phyloP scores from a whole-genome alignment of 2,113 vertebrate species.

The Caracal caracal region DNA sequence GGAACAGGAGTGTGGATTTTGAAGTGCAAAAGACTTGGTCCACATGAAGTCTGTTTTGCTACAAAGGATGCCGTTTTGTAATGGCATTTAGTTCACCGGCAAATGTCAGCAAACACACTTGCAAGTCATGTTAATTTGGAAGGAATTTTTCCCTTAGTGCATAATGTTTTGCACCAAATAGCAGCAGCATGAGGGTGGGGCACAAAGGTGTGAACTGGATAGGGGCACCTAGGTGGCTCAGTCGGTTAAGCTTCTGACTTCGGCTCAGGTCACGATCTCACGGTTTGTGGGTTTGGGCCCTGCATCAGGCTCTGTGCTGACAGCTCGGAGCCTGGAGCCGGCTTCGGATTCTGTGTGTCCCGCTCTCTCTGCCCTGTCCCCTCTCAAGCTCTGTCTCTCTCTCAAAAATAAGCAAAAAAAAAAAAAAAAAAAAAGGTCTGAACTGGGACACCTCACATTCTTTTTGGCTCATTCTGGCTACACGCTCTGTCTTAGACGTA shows the following conservation, averaged over 20 bases:
- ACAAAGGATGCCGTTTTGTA: neutral
- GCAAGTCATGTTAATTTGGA: neutral
- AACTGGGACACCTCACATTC: neutral
- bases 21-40: neutral
- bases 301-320: too few species aligned
- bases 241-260: too few species aligned
- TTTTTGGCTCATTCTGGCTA: neutral
- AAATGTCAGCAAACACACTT: constrained; percentile 7
- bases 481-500: neutral
- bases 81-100: neutral
- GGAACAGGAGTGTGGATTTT: neutral
- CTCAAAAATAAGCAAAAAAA: neutral
- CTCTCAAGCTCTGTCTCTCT: too few species aligned
- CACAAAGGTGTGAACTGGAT: neutral
- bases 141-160: neutral
- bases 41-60: neutral
- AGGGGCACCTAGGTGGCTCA: too few species aligned
- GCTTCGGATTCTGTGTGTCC: too few species aligned
- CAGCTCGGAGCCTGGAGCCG: too few species aligned
- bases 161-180: constrained; percentile 14
- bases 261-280: too few species aligned
- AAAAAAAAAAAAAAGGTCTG: neutral
- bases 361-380: too few species aligned
- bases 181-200: neutral
- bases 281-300: too few species aligned